These are phyloP conservation scores for Cyanoramphus novaezelandiae DNA, from an alignment of 2,113 vertebrate species.

Conservation along the genomic window DNA sequence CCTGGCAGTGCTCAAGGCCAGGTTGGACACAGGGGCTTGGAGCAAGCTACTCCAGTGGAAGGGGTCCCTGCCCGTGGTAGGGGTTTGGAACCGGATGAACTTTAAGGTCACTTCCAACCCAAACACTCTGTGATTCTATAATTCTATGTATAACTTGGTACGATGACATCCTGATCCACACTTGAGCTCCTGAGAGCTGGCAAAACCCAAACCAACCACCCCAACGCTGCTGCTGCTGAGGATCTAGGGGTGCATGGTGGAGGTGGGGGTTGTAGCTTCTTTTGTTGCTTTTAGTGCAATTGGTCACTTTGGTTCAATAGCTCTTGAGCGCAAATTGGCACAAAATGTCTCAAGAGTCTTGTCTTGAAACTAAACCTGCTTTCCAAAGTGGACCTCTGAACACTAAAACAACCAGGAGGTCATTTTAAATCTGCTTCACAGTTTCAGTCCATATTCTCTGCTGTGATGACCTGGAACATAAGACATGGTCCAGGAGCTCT, in stretches of 20 bases:
- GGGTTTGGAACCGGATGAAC: too few relatives aligned
- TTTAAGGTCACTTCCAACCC: neutral
- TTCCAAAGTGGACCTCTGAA: neutral
- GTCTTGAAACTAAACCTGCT: neutral
- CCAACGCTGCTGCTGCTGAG: neutral
- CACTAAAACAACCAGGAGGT: neutral
- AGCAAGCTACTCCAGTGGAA: neutral
- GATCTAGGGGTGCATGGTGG: accelerated
- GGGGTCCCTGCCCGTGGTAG: neutral
- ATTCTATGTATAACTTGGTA: accelerated
- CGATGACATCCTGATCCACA: accelerated
- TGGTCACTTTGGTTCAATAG: neutral
- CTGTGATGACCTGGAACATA: neutral
- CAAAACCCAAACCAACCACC: neutral
- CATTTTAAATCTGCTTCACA: neutral
- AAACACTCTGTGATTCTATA: neutral
- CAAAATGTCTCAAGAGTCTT: neutral
- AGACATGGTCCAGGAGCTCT: neutral
- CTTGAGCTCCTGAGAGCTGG: neutral
- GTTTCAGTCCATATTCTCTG: neutral
- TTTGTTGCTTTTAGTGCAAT: neutral
- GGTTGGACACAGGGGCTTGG: neutral
- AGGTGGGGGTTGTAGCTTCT: neutral
- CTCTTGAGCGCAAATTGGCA: neutral
- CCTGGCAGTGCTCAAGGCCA: neutral